Evolutionary conservation across 2,797 vertebrate genomes (phyloP), one percentile per base, ranked within the genome.

Genomic region (Acridotheres tristis): DNA sequence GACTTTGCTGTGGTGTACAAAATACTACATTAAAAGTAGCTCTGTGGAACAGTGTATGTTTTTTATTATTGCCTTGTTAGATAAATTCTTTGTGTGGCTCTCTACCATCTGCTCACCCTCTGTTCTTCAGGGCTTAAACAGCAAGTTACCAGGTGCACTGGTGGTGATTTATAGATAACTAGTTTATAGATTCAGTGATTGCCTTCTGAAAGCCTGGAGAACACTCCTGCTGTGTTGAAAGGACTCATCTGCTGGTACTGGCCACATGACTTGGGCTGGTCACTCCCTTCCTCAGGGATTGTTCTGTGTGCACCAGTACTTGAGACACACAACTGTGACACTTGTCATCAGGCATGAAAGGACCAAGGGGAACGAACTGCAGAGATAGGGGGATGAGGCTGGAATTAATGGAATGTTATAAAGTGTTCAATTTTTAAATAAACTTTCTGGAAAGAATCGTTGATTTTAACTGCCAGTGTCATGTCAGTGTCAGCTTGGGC

Each of bases 1-100:
- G 58, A 38, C 30, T 62, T 68, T 45, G 48, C 50, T 68, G 8
- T 0, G 0, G 43, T 65, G 21, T 63, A n/a, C 9, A 16, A 29
- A 73, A 47, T 36, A 26, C 32, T 15, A 26, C 45, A 95, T 95
- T 96, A 97, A 96, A 94, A 67, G 11, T 5, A 32, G 23, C 63
- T 22, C 34, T 74, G 10, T 36, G 69, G 22, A 91, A 86, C 40
- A 43, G 30, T 0, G 0, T 42, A 3, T 38, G 40, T 40, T 81
- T 57, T 9, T 76, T 54, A 16, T 8, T 81, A 2, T 20, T 77
- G 43, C 43, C 65, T 65, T 43, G 19, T 73, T 32, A 34, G 38
- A 58, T 38, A 47, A 65, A 15, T 54, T 67, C 26, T 58, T 42
- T 47, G 25, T 16, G 12, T 38, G 62, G 10, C 19, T 21, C 30